A percentile compares a stretch with the other conserved stretches of the same genome.
Evolutionary conservation across 2,797 vertebrate species (phyloP).

Genomic region (Hippopotamyrus pictus): DNA sequence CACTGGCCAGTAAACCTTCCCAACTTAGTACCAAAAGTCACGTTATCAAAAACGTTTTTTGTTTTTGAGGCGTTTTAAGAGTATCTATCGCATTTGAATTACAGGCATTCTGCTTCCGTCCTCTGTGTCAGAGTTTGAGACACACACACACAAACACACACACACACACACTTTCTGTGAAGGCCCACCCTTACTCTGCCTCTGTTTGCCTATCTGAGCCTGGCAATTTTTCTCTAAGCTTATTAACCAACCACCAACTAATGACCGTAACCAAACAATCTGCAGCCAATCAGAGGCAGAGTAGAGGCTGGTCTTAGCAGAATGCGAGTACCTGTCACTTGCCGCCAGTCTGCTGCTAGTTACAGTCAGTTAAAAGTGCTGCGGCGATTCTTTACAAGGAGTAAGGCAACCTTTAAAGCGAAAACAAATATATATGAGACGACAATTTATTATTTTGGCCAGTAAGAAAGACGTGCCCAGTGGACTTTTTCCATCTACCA

Average conservation of each 20-base stretch:
- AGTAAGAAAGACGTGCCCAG: neutral
- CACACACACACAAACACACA: neutral
- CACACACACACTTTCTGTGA: neutral
- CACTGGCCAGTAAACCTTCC: neutral
- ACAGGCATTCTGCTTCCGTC: neutral
- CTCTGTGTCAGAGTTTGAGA: neutral
- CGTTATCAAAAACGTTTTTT: neutral
- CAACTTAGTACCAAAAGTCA: neutral
- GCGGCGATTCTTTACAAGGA: neutral
- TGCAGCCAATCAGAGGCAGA: neutral
- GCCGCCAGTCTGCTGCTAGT: neutral
- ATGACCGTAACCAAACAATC: neutral
- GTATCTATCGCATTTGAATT: neutral
- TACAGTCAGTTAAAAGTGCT: neutral
- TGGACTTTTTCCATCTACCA: neutral
- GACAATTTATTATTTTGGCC: neutral
- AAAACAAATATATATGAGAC: neutral
- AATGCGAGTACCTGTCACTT: neutral
- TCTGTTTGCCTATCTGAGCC: neutral
- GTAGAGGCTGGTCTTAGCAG: neutral
- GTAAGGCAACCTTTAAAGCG: neutral
- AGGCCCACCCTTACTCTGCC: neutral
- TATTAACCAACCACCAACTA: neutral
- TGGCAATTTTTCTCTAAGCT: neutral
- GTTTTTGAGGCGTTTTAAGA: neutral